Evolutionary conservation across 2,888 invertebrate species (phyloP), one percentile per base, ranked within the genome.

Genomic region (Malthinus seriepunctatus): DNA sequence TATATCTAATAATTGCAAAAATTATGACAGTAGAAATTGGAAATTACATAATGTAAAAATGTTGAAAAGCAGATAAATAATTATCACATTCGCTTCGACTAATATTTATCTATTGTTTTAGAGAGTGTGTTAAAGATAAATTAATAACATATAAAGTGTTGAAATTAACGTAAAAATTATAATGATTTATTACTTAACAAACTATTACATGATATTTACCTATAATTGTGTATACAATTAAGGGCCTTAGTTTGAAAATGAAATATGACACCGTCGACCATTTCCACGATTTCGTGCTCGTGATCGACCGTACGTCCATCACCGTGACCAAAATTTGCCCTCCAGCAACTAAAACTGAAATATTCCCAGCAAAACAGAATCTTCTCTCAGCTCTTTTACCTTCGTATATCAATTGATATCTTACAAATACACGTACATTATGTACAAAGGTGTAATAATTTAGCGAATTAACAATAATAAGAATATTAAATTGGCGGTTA

Each of bases 291-390:
- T 59, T 54, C 52, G 57, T 57, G 63, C 70, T 70, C 71, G 71
- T 72, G 70, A 72, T 71, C 72, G 69, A 69, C 69, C 69, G 70
- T 42, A 42, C 23, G 39, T 71, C 70, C 69, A 67, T 69, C 71
- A 69, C 67, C 72, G 72, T 72, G 72, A 72, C 70, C 67, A 62
- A 58, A 66, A 62, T 64, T 68, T 55, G 32, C 63, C 72, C 66
- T 39, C 46, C 32, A 67, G 72, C 68, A 47, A 54, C 62, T 53
- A 62, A 60, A 65, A 63, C 66, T 65, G 60, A 57, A 67, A 56
- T 64, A 63, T 69, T 69, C 67, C 67, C 69, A 69, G 67, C 66
- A 68, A 63, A 67, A 66, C 60, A 67, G 64, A 42, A 61, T 65
- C 65, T 68, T 64, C 67, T 64, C 39, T 52, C 44, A 23, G 23